Conservation (phyloP, 2,888 invertebrate genomes). For the Diarsia mendica region DNA sequence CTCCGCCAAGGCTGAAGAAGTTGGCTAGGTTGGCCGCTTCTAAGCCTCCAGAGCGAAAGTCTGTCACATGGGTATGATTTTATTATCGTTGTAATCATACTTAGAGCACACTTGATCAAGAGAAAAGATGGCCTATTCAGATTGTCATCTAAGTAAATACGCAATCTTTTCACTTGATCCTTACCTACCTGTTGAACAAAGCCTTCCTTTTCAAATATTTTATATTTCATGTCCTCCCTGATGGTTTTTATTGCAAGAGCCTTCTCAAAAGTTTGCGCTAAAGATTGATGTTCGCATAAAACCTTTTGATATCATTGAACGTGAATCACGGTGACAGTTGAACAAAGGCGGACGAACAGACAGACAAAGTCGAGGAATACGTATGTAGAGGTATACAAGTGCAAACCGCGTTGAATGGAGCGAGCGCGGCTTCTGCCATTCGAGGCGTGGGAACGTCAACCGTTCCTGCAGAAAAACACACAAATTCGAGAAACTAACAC, state of each 20-base stretch:
- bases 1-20: conserved; percentile 87
- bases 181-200: conserved; percentile 28
- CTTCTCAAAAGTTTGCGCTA: conserved; percentile 47
- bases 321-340: conserved; percentile 72
- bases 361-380: conserved; percentile 77
- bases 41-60: conserved; percentile 80
- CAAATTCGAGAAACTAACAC: conserved; percentile 76
- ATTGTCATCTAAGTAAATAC: neutral
- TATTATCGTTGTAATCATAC: neutral
- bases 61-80: conserved; percentile 83
- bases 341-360: conserved; percentile 77
- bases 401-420: conserved; percentile 72
- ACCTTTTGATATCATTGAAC: conserved; percentile 74
- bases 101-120: neutral
- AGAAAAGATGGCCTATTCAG: conserved; percentile 12
- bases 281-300: conserved; percentile 72
- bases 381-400: conserved; percentile 69
- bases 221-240: conserved; percentile 8
- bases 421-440: conserved; percentile 50
- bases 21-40: conserved; percentile 82
- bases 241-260: conserved; percentile 15
- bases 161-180: neutral
- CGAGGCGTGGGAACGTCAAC: conserved; percentile 82
- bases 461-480: conserved; percentile 76
- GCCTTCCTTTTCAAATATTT: conserved; percentile 25